Percentiles rank a stretch among this genome's conserved stretches.
These are phyloP conservation scores for Camponotus floridanus DNA, from an alignment of 1,140 invertebrate species.

Conservation along the genomic window DNA sequence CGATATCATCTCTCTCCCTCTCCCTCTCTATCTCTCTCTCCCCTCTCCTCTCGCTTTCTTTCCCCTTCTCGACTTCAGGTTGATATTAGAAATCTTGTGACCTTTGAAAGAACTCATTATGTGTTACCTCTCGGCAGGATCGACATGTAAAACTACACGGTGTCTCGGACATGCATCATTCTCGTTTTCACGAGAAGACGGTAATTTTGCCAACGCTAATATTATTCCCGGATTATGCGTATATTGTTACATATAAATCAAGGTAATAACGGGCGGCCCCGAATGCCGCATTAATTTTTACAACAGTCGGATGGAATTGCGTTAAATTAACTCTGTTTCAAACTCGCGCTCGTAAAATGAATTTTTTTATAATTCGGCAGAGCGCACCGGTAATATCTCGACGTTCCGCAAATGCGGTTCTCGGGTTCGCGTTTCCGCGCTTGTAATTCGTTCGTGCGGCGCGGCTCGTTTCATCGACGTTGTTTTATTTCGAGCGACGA, in stretches of 20 bases:
- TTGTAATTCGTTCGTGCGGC: background rate
- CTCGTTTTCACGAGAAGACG: conserved; percentile 31
- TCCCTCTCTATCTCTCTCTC: background rate
- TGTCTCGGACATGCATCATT: background rate
- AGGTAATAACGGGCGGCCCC: conserved; percentile 36
- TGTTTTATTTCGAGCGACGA: conserved; percentile 23
- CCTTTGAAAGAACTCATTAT: conserved; percentile 67
- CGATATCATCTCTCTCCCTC: conserved; percentile 23
- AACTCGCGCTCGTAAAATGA: conserved; percentile 39
- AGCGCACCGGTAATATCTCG: conserved; percentile 17
- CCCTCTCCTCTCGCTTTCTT: no score
- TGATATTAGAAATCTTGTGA: conserved; percentile 70
- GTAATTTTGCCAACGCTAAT: conserved; percentile 52
- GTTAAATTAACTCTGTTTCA: conserved; percentile 56
- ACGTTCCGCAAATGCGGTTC: conserved; percentile 7
- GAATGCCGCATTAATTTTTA: conserved; percentile 58
- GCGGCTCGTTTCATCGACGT: conserved; percentile 27
- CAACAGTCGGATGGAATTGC: conserved; percentile 45
- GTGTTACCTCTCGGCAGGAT: conserved; percentile 50
- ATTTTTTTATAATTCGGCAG: conserved; percentile 45
- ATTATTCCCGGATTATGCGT: conserved; percentile 59
- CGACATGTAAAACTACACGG: conserved; percentile 16
- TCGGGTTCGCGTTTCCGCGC: conserved; percentile 5
- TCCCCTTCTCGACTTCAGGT: background rate
- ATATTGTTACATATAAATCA: conserved; percentile 62